Conservation (phyloP, 2,113 vertebrate genomes). For the Strigops habroptila region DNA sequence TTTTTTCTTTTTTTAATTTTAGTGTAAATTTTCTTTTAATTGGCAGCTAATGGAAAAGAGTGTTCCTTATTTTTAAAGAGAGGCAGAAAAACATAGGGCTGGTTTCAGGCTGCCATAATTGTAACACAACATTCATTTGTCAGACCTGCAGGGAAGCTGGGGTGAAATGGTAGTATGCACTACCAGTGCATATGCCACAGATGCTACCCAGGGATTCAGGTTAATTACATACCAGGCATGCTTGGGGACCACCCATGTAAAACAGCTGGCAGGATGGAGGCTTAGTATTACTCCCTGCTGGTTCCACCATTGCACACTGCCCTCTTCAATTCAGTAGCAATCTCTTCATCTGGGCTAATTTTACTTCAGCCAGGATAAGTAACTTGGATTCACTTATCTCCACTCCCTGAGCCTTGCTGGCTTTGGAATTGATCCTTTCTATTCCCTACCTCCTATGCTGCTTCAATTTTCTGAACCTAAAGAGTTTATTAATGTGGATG, state of each 20-base stretch:
- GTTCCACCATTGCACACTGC: background rate
- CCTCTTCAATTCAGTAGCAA: background rate
- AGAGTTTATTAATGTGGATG: background rate
- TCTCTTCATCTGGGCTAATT: background rate
- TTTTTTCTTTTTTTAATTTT: background rate
- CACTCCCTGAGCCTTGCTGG: background rate
- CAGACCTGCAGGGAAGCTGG: background rate
- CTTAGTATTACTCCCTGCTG: conserved; percentile 31
- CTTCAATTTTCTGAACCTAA: background rate
- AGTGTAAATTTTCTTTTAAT: background rate
- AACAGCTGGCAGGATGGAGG: conserved; percentile 25
- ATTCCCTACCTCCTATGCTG: background rate
- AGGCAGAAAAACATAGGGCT: background rate
- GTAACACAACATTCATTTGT: conserved; percentile 26
- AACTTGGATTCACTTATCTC: background rate
- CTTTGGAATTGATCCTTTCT: background rate
- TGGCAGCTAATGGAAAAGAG: background rate
- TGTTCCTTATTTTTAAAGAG: background rate
- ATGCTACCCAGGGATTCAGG: conserved; percentile 34
- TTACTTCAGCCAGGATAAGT: background rate
- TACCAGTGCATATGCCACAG: background rate
- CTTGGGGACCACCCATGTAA: conserved; percentile 42
- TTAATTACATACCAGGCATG: conserved; percentile 36
- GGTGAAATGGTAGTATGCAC: conserved; percentile 2
- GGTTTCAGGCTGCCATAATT: background rate